Conservation (phyloP, 2,888 invertebrate species). For the Athalia rosae region DNA sequence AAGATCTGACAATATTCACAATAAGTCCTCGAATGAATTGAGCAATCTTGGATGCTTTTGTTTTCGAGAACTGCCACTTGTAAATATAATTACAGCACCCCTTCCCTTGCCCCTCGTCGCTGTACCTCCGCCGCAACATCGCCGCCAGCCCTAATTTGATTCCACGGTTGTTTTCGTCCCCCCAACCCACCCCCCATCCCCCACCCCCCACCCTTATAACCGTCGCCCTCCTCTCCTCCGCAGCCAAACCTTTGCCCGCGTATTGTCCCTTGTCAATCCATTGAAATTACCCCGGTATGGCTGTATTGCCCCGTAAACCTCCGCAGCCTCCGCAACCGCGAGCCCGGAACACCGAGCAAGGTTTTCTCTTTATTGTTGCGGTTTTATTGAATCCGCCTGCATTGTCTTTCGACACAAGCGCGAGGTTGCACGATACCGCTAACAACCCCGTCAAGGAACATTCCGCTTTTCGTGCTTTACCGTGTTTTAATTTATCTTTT, state of each 20-base stretch:
- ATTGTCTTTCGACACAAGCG: constrained; percentile 64
- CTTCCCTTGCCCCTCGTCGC: constrained; percentile 30
- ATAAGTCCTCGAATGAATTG: constrained; percentile 69
- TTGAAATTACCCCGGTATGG: constrained; percentile 69
- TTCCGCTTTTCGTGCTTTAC: constrained; percentile 47
- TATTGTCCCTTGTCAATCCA: constrained; percentile 73
- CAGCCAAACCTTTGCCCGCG: constrained; percentile 61
- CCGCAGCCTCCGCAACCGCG: constrained; percentile 48
- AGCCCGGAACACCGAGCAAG: constrained; percentile 46
- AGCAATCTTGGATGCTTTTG: constrained; percentile 71
- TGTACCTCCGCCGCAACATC: constrained; percentile 30
- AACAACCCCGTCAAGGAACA: constrained; percentile 63
- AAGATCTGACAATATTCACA: constrained; percentile 53
- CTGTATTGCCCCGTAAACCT: constrained; percentile 46
- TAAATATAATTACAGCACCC: constrained; percentile 71
- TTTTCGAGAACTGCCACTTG: constrained; percentile 71
- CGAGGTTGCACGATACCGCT: constrained; percentile 56
- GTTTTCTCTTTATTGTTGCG: constrained; percentile 71
- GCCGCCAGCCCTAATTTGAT: constrained; percentile 69
- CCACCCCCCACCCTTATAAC: constrained; percentile 38
- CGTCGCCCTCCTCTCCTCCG: constrained; percentile 44
- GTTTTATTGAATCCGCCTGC: constrained; percentile 71
- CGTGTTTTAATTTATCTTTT: neutral
- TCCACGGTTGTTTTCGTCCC: constrained; percentile 72
- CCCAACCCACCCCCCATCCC: constrained; percentile 49